phyloP scores from a whole-genome alignment of 2,888 invertebrate species.

The Chrysolina haemoptera region DNA sequence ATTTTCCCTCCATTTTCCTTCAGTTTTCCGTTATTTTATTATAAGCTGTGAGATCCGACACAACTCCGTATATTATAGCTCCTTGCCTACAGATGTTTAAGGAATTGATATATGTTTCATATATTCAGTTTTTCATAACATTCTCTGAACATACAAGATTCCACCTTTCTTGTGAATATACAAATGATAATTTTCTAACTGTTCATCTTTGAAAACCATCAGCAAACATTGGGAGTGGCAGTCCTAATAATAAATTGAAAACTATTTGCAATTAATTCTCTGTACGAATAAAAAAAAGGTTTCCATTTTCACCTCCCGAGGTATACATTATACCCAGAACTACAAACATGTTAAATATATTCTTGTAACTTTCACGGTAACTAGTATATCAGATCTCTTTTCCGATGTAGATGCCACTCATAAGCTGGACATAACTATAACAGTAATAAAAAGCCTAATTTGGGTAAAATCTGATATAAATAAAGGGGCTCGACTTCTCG shows the following conservation, averaged over 20 bases:
- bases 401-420: constrained; percentile 3
- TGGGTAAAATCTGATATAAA: constrained; percentile 1
- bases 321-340: constrained; percentile 13
- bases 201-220: not conserved
- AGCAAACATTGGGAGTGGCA: not conserved
- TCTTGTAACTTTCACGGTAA: constrained; percentile 24
- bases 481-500: not conserved
- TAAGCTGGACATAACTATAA: constrained; percentile 1
- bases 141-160: too few relatives aligned
- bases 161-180: too few relatives aligned
- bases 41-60: too few relatives aligned
- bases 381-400: constrained; percentile 30
- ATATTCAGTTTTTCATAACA: too few relatives aligned
- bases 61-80: too few relatives aligned
- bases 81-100: too few relatives aligned
- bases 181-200: too few relatives aligned
- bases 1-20: too few relatives aligned
- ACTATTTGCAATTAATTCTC: not conserved
- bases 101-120: too few relatives aligned
- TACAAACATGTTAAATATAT: constrained; percentile 22
- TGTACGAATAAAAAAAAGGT: not conserved
- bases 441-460: not conserved
- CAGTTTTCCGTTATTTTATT: too few relatives aligned
- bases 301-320: constrained; percentile 34
- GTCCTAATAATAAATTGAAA: not conserved